A percentile compares a stretch with the other conserved stretches of the same genome.
These are phyloP conservation scores for Poecile atricapillus DNA, from an alignment of 2,113 vertebrate genomes.

Conservation along the genomic window DNA sequence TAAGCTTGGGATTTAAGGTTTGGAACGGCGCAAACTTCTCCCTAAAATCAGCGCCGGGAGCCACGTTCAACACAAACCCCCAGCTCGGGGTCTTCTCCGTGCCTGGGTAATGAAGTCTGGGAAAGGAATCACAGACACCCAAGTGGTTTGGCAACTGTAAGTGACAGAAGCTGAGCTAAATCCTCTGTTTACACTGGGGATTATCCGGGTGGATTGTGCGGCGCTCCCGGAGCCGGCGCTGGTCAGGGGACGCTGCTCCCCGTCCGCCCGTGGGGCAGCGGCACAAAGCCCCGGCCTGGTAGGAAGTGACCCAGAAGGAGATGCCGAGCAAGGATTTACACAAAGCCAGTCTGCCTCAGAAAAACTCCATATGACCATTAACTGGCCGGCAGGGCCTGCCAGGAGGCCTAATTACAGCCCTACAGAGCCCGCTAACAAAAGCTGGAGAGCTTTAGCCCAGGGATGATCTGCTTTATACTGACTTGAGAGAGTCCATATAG, in stretches of 20 bases:
- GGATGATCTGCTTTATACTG: conserved; percentile 99
- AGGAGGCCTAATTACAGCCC: conserved; percentile 98
- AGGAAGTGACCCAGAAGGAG: conserved; percentile 99
- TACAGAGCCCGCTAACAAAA: conserved; percentile 97
- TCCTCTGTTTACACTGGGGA: conserved; percentile 89
- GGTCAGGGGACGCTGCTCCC: conserved; percentile 84
- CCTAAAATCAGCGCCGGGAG: background rate
- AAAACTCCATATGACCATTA: conserved; percentile 93
- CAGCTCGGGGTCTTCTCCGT: background rate
- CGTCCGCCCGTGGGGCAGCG: conserved; percentile 76
- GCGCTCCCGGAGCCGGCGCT: conserved; percentile 72
- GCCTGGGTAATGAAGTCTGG: conserved; percentile 68
- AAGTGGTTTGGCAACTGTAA: conserved; percentile 81
- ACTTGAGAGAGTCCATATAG: conserved; percentile 99
- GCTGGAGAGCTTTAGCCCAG: conserved; percentile 94
- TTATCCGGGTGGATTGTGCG: conserved; percentile 75
- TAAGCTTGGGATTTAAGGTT: background rate
- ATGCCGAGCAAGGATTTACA: conserved; percentile 87
- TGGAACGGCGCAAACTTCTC: background rate
- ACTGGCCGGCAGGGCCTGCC: conserved; percentile 91
- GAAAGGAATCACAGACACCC: conserved; percentile 81
- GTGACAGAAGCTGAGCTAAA: conserved; percentile 85
- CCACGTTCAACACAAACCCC: background rate
- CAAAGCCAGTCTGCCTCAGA: conserved; percentile 87
- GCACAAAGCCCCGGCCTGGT: conserved; percentile 86